phyloP scores from a whole-genome alignment of 2,888 invertebrate genomes.

The Saturnia japonica region DNA sequence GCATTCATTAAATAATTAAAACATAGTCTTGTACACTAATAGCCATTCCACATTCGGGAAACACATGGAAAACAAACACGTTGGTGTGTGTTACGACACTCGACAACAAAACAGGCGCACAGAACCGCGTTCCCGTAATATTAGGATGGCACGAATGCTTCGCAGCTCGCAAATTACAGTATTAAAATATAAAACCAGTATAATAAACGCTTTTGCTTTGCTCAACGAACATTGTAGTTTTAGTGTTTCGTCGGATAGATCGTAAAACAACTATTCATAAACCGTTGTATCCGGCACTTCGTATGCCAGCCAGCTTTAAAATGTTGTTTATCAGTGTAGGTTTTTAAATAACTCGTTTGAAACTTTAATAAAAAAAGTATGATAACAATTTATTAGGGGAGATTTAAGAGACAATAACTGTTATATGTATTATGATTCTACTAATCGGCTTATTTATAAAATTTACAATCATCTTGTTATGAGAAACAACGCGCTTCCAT shows the following conservation, averaged over 20 bases:
- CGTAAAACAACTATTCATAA: constrained; percentile 55
- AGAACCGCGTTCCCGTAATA: constrained; percentile 34
- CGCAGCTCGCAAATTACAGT: constrained; percentile 59
- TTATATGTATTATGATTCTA: constrained; percentile 28
- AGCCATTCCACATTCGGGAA: constrained; percentile 38
- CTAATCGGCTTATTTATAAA: constrained; percentile 29
- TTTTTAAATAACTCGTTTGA: constrained; percentile 22
- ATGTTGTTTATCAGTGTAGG: constrained; percentile 22
- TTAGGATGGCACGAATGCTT: constrained; percentile 40
- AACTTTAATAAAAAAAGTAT: constrained; percentile 19
- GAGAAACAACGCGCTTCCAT: constrained; percentile 25
- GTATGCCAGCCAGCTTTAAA: constrained; percentile 17
- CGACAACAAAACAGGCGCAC: constrained; percentile 32
- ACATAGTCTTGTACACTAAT: constrained; percentile 50
- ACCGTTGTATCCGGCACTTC: constrained; percentile 29
- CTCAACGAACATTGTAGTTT: constrained; percentile 56
- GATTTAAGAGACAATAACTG: constrained; percentile 27
- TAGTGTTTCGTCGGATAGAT: constrained; percentile 45
- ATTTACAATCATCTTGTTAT: constrained; percentile 31
- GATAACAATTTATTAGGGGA: constrained; percentile 27
- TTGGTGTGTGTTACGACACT: constrained; percentile 45
- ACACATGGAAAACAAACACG: constrained; percentile 47
- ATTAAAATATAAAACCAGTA: constrained; percentile 66
- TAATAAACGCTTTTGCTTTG: constrained; percentile 56
- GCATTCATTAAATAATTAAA: constrained; percentile 62